Percentiles rank a stretch among this genome's conserved stretches.
Conservation (phyloP, 2,888 invertebrate genomes). For the Capitulum mitella region DNA sequence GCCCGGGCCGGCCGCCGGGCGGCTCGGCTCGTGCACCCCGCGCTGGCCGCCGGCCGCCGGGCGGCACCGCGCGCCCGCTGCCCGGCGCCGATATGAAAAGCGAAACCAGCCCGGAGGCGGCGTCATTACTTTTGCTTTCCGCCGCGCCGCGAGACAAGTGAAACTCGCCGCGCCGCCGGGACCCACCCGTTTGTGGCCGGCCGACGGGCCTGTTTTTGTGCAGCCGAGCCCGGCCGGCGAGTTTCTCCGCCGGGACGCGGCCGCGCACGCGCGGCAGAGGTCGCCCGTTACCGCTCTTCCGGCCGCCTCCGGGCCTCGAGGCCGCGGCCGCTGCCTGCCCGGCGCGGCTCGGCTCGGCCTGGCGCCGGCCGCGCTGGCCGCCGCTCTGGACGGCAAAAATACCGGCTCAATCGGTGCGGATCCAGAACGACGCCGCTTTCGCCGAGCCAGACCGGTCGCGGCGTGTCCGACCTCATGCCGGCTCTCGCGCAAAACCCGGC, state of each 20-base stretch:
- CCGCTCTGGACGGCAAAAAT: not conserved
- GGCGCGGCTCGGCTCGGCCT: no score
- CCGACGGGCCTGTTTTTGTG: not conserved
- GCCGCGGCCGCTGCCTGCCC: no score
- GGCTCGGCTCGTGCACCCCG: no score
- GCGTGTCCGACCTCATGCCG: not conserved
- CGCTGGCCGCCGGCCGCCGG: no score
- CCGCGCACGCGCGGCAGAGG: not conserved
- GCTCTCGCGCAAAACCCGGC: not conserved
- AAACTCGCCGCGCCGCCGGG: not conserved
- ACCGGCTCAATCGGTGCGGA: not conserved
- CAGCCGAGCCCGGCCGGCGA: not conserved
- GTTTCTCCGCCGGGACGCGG: not conserved
- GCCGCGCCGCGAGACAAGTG: constrained; percentile 13
- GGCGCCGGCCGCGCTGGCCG: not conserved
- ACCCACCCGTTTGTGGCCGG: not conserved
- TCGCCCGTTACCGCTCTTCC: not conserved
- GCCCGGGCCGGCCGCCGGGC: no score
- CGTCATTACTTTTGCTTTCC: constrained; percentile 24
- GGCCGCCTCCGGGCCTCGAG: not conserved
- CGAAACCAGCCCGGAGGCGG: constrained; percentile 1
- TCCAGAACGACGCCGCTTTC: not conserved
- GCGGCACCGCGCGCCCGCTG: not conserved
- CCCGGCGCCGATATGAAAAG: not conserved
- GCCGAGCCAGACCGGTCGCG: not conserved